Conservation (phyloP, 1,140 invertebrate species). For the Drosophila sulfurigaster region DNA sequence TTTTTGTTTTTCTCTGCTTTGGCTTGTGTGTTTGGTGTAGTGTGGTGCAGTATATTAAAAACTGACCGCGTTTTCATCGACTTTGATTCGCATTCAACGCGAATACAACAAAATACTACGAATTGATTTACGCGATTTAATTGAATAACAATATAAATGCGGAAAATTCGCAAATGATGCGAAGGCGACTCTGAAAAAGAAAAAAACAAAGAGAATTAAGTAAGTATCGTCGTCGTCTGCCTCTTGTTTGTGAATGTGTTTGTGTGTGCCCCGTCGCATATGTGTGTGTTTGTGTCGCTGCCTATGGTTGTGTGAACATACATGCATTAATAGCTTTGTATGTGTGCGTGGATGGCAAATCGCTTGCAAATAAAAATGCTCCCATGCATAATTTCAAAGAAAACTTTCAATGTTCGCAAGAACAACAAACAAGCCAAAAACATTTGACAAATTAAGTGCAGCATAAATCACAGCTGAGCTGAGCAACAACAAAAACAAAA, state of each 20-base stretch:
- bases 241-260: constrained; percentile 31
- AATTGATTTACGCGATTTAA: constrained; percentile 47
- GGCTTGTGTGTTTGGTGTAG: constrained; percentile 34
- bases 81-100: constrained; percentile 28
- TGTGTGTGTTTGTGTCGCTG: constrained; percentile 33
- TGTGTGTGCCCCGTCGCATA: constrained; percentile 29
- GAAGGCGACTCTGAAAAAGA: constrained; percentile 56
- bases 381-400: constrained; percentile 46
- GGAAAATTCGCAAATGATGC: constrained; percentile 79
- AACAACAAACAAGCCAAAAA: constrained; percentile 11
- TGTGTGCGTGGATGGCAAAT: constrained; percentile 50
- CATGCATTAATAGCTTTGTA: constrained; percentile 35
- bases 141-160: constrained; percentile 69
- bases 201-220: constrained; percentile 71
- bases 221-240: constrained; percentile 69
- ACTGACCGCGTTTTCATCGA: constrained; percentile 49
- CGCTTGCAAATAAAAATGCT: constrained; percentile 52
- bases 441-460: constrained; percentile 3
- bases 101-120: background rate
- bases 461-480: background rate
- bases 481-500: constrained; percentile 1
- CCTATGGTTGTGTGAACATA: constrained; percentile 41
- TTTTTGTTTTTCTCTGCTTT: constrained; percentile 77
- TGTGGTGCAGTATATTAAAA: constrained; percentile 51
- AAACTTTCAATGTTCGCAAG: constrained; percentile 17